Evolutionary conservation across 1,140 invertebrate genomes (phyloP).

Genomic region (Gonatopus flavifemur): DNA sequence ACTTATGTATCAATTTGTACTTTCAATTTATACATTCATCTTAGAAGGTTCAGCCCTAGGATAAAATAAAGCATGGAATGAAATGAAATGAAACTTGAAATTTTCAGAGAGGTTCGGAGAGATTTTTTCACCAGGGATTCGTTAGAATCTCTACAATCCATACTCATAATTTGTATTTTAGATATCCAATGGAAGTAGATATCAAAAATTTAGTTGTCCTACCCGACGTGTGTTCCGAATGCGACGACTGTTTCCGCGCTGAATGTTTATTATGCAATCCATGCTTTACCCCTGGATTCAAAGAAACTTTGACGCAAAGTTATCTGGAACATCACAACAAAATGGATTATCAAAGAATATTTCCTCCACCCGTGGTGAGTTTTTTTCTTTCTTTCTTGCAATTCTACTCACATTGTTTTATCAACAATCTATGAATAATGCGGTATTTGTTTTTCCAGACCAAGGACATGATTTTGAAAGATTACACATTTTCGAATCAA

Average conservation of each 20-base stretch:
- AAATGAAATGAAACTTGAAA: too few species aligned
- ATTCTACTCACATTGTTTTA: neutral
- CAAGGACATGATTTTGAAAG: slow-evolving; percentile 52
- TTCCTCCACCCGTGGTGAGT: slow-evolving; percentile 76
- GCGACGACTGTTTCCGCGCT: slow-evolving; percentile 64
- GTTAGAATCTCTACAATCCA: too few species aligned
- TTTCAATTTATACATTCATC: too few species aligned
- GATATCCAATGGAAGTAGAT: slow-evolving; percentile 68
- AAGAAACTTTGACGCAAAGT: slow-evolving; percentile 65
- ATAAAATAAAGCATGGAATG: too few species aligned
- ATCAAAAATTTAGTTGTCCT: slow-evolving; percentile 80
- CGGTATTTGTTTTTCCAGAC: slow-evolving; percentile 50
- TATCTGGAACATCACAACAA: slow-evolving; percentile 79
- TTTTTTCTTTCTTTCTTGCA: slow-evolving; percentile 2
- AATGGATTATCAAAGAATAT: slow-evolving; percentile 77
- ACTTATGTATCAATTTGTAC: too few species aligned
- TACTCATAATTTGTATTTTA: slow-evolving; percentile 13
- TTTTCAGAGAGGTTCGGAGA: too few species aligned
- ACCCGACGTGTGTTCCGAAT: slow-evolving; percentile 71
- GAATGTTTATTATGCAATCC: slow-evolving; percentile 79
- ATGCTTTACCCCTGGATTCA: slow-evolving; percentile 70
- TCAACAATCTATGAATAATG: slow-evolving; percentile 13
- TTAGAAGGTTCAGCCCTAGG: too few species aligned
- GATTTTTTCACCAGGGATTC: too few species aligned
- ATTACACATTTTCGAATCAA: slow-evolving; percentile 65